Conservation (phyloP, 1,140 invertebrate genomes). For the Orchestia grillus region DNA sequence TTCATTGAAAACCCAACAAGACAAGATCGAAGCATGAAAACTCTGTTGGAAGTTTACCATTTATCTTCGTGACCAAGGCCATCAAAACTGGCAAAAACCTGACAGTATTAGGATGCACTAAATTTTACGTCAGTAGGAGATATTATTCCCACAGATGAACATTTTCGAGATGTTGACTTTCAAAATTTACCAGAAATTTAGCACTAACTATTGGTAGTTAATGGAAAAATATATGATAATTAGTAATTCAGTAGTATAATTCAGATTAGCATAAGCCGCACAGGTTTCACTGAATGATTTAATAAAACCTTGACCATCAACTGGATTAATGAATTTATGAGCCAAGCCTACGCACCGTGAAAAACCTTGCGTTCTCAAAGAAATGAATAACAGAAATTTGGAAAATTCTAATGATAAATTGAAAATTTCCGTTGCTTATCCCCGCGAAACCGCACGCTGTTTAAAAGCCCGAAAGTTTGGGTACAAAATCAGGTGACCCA, state of each 20-base stretch:
- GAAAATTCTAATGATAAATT: too few relatives aligned
- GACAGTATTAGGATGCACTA: neutral
- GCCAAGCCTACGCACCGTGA: too few relatives aligned
- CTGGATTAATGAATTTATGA: too few relatives aligned
- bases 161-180: neutral
- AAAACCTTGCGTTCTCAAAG: too few relatives aligned
- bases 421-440: too few relatives aligned
- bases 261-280: neutral
- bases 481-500: too few relatives aligned
- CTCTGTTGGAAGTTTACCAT: neutral
- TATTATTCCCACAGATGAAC: neutral
- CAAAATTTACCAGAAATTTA: neutral
- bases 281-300: neutral
- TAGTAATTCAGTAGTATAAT: neutral
- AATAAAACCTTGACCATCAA: too few relatives aligned
- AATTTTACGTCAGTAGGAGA: neutral
- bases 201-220: neutral
- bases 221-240: neutral
- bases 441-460: too few relatives aligned
- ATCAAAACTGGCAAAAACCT: neutral
- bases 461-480: too few relatives aligned
- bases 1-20: neutral
- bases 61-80: neutral
- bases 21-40: neutral
- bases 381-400: too few relatives aligned